These are phyloP conservation scores for Ernsta delagoae DNA, from an alignment of 2,888 invertebrate genomes.

Conservation along the genomic window DNA sequence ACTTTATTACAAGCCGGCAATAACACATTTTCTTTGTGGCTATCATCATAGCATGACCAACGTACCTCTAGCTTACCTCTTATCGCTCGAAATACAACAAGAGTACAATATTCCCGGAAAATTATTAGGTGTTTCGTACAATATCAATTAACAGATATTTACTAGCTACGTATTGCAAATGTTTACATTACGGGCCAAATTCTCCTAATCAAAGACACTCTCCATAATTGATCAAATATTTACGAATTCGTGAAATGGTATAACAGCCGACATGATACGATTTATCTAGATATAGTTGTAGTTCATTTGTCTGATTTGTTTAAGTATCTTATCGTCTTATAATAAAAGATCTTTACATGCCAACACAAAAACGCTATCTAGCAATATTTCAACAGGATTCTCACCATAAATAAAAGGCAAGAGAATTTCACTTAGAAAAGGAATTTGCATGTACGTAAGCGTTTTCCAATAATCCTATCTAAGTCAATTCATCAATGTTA, in stretches of 20 bases:
- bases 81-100: background rate
- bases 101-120: slow-evolving; percentile 33
- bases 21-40: no score
- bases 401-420: background rate
- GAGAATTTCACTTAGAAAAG: background rate
- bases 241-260: background rate
- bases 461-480: slow-evolving; percentile 14
- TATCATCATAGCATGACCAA: no score
- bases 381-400: background rate
- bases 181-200: slow-evolving; percentile 60
- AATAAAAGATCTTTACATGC: no score
- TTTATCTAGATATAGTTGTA: background rate
- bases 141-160: slow-evolving; percentile 61
- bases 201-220: slow-evolving; percentile 37
- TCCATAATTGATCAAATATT: slow-evolving; percentile 51
- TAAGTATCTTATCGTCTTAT: no score
- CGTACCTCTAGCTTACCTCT: background rate
- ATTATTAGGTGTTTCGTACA: slow-evolving; percentile 60
- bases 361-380: background rate
- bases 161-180: slow-evolving; percentile 52
- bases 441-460: slow-evolving; percentile 1
- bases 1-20: no score
- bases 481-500: slow-evolving; percentile 21
- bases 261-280: background rate
- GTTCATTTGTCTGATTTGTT: no score